These are phyloP conservation scores for Macaria liturata DNA, from an alignment of 2,888 invertebrate genomes.

Conservation along the genomic window DNA sequence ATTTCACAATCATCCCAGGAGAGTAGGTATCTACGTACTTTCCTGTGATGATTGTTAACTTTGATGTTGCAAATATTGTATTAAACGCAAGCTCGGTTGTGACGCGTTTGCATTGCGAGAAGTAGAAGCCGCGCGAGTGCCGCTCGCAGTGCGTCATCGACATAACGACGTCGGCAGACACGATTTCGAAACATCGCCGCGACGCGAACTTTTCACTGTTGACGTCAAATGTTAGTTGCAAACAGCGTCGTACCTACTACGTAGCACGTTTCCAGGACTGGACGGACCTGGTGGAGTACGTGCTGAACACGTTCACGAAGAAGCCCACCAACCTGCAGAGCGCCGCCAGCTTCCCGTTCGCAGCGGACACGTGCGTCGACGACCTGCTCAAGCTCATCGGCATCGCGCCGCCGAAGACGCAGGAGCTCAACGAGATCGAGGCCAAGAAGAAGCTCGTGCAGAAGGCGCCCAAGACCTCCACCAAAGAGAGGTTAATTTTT, in stretches of 20 bases:
- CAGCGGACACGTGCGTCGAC: conserved; percentile 55
- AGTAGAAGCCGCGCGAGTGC: too few species aligned
- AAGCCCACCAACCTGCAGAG: conserved; percentile 61
- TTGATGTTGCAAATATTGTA: too few species aligned
- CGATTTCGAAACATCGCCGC: not conserved
- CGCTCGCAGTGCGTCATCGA: too few species aligned
- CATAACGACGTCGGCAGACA: too few species aligned
- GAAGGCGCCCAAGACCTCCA: conserved; percentile 27
- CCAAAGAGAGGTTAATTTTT: conserved; percentile 38
- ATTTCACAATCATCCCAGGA: too few species aligned
- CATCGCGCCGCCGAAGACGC: conserved; percentile 5
- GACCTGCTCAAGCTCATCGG: conserved; percentile 27
- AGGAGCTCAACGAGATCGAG: conserved; percentile 26
- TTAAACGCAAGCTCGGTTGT: too few species aligned
- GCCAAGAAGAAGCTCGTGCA: conserved; percentile 29
- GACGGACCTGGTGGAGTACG: conserved; percentile 91
- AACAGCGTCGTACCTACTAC: too few species aligned
- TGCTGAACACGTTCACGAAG: conserved; percentile 90
- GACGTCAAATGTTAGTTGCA: not conserved
- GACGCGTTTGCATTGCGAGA: too few species aligned
- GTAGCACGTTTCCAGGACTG: conserved; percentile 85
- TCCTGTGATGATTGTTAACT: too few species aligned
- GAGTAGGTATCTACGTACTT: too few species aligned
- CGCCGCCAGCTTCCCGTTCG: conserved; percentile 66
- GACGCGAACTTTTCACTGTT: not conserved